Percentiles rank a stretch among this genome's conserved stretches.
phyloP scores from a whole-genome alignment of 2,113 vertebrate genomes.

The Hiodon alosoides region DNA sequence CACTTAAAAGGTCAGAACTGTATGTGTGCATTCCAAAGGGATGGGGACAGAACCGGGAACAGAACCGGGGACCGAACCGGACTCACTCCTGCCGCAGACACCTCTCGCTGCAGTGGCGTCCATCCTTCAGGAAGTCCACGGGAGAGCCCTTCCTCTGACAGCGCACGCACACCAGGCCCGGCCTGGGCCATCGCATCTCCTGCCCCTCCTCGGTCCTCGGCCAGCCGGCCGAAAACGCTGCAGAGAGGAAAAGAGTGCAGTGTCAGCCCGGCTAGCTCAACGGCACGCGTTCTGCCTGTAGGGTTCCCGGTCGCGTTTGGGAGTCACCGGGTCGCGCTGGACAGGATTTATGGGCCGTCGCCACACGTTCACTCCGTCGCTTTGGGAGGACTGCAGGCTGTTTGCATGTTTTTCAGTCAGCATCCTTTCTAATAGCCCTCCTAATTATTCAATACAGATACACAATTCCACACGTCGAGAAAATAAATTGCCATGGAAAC shows the following conservation, averaged over 20 bases:
- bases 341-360: not conserved
- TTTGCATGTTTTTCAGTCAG: not conserved
- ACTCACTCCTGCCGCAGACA: constrained; percentile 64
- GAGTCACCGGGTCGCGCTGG: too few relatives aligned
- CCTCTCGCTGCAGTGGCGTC: constrained; percentile 71
- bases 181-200: constrained; percentile 53
- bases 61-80: not conserved
- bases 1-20: too few relatives aligned
- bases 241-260: not conserved
- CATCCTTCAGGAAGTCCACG: constrained; percentile 69
- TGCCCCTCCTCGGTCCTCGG: constrained; percentile 28
- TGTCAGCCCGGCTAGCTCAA: not conserved
- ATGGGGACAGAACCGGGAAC: too few relatives aligned
- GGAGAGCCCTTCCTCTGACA: constrained; percentile 67
- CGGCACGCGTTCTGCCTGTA: not conserved
- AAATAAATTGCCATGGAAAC: not conserved
- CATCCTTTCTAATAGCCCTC: not conserved
- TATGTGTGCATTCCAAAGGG: too few relatives aligned
- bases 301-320: too few relatives aligned
- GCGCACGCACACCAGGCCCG: constrained; percentile 70
- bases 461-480: not conserved
- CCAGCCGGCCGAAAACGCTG: constrained; percentile 22
- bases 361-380: not conserved
- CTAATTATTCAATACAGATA: not conserved
- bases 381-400: too few relatives aligned